A percentile compares a stretch with the other conserved stretches of the same genome.
Evolutionary conservation across 2,888 invertebrate genomes (phyloP).

Genomic region (Miltochrista miniata): DNA sequence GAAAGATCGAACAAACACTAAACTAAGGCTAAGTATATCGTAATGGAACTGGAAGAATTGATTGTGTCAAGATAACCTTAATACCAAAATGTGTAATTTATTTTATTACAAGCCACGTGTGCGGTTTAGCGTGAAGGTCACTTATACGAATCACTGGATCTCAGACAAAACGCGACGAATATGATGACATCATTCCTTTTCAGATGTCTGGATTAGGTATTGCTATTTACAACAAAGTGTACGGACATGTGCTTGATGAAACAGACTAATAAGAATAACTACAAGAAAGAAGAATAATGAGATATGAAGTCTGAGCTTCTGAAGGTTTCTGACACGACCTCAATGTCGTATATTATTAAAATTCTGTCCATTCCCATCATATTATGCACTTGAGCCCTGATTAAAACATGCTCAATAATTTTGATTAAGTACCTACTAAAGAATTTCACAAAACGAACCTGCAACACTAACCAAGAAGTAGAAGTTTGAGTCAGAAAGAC

Average conservation of each 20-base stretch:
- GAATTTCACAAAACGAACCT: too few species aligned
- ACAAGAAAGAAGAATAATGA: slow-evolving; percentile 52
- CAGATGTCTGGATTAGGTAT: slow-evolving; percentile 42
- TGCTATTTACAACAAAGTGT: slow-evolving; percentile 9
- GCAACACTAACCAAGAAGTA: too few species aligned
- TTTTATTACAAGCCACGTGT: slow-evolving; percentile 51
- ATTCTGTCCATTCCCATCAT: too few species aligned
- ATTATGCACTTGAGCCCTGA: too few species aligned
- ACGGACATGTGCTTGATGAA: too few species aligned
- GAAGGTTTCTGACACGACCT: slow-evolving; percentile 5
- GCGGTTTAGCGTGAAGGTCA: slow-evolving; percentile 58
- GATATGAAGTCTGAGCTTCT: slow-evolving; percentile 9
- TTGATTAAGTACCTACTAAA: too few species aligned
- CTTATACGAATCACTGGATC: slow-evolving; percentile 52
- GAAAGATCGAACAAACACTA: neutral
- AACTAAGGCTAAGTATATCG: neutral
- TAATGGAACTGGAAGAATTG: neutral
- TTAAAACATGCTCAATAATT: too few species aligned
- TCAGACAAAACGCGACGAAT: slow-evolving; percentile 52
- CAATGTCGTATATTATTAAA: neutral
- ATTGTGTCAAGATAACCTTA: slow-evolving; percentile 21
- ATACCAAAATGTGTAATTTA: slow-evolving; percentile 36
- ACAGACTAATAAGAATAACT: slow-evolving; percentile 25
- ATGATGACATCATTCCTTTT: slow-evolving; percentile 57
- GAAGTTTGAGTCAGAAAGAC: too few species aligned